Base-by-base conservation (phyloP, 2,797 vertebrate species). In the Enteromius fasciolatus region DNA sequence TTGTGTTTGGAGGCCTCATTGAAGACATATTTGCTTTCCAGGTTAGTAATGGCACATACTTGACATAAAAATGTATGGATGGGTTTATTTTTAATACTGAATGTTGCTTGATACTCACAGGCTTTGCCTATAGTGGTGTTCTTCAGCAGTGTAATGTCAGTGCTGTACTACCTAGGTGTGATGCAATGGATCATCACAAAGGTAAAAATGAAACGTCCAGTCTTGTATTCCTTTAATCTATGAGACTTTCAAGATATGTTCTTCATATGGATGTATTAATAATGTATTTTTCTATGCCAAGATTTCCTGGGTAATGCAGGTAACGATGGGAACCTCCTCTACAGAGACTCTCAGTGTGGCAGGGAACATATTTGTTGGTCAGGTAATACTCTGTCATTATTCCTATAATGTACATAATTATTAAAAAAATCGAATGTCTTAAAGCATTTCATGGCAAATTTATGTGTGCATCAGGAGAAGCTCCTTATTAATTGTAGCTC, bases 151-250 rank as follows among this genome's bases (percentile, higher is more conserved):
- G 91, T 97, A 84, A 98, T 98, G 97, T 99, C 98, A 0, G 63
- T 99, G 68, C 96, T 99, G 23, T 99, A 99, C 91, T 97, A 94
- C 66, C 59, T 97, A 3, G 97, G 97, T 0, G 64, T 95, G 85
- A 99, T 99, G 98, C 97, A 99, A 91, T 98, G 97, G 96, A 3
- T 99, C 80, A 98, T 99, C 86, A 64, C 97, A 66, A 99, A 99
- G 97, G 98, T 99, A 92, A 89, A 76, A 50, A 18, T 70, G 33
- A 74, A 52, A 36, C 12, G 44, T 64, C 14, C 3, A 28, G 46
- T 66, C 70, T 64, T 20, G n/a, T 61, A 33, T 69, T 33, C 2
- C 31, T 33, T 80, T 31, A 44, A 18, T 39, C 17, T 8, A 3
- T 72, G 4, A n/a, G 7, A 48, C 7, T 39, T 75, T 76, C 8